Percentiles rank a stretch among this genome's conserved stretches.
Evolutionary conservation across 2,888 invertebrate species (phyloP).

Genomic region (Trilocha varians): DNA sequence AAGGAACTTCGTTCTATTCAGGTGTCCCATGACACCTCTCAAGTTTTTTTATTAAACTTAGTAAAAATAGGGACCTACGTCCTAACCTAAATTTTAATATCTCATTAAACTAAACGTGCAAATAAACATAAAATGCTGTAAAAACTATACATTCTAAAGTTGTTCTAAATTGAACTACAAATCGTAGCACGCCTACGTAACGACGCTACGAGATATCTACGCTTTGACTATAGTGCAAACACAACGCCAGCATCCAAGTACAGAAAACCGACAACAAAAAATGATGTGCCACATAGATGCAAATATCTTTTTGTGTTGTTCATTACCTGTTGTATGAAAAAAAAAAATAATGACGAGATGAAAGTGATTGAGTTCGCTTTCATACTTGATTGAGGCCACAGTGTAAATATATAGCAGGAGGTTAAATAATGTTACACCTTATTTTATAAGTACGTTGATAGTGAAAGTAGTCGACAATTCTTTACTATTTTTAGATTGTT

Average conservation of each 20-base stretch:
- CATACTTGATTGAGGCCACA: slow-evolving; percentile 23
- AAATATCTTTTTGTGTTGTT: slow-evolving; percentile 57
- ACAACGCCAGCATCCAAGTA: slow-evolving; percentile 27
- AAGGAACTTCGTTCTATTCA: too few species aligned
- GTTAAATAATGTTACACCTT: slow-evolving; percentile 8
- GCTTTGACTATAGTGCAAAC: slow-evolving; percentile 22
- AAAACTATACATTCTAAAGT: too few species aligned
- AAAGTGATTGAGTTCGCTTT: slow-evolving; percentile 66
- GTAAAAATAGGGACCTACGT: too few species aligned
- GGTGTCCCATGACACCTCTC: too few species aligned
- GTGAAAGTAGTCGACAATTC: background rate
- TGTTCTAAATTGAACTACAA: slow-evolving; percentile 1
- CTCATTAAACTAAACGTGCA: too few species aligned
- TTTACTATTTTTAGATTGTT: background rate
- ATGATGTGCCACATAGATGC: slow-evolving; percentile 68
- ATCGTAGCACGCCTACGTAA: slow-evolving; percentile 8
- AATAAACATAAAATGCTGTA: too few species aligned
- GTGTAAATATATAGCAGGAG: slow-evolving; percentile 4
- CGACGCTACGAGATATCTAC: background rate
- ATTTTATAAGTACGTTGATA: background rate
- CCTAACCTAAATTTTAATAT: too few species aligned
- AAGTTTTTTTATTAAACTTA: too few species aligned
- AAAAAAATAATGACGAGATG: slow-evolving; percentile 35
- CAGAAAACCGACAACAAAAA: slow-evolving; percentile 40
- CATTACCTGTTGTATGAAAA: slow-evolving; percentile 45